phyloP scores from a whole-genome alignment of 2,113 vertebrate species.

The Thermophis baileyi region DNA sequence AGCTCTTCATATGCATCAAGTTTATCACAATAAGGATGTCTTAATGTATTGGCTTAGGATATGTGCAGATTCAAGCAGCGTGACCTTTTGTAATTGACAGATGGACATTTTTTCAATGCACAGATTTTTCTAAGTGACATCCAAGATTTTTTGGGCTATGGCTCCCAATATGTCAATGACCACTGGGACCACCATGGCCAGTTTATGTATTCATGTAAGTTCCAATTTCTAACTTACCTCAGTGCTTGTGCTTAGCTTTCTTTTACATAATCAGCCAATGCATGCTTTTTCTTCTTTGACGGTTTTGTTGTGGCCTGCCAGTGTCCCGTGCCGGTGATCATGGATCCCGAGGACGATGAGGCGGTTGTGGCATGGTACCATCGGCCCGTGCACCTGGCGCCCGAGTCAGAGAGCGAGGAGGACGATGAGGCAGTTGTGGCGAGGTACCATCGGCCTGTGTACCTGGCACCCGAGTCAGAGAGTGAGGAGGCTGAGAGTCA shows the following conservation, averaged over 20 bases:
- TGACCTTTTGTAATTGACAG: background rate
- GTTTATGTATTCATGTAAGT: background rate
- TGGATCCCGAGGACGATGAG: too few relatives aligned
- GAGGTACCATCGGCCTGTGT: too few relatives aligned
- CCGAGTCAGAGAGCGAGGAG: too few relatives aligned
- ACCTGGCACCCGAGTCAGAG: too few relatives aligned
- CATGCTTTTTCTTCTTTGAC: background rate
- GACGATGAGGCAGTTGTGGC: too few relatives aligned
- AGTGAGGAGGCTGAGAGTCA: too few relatives aligned
- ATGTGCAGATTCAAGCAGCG: background rate
- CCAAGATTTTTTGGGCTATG: background rate
- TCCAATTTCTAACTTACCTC: background rate
- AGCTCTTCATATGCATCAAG: background rate
- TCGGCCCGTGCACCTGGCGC: too few relatives aligned
- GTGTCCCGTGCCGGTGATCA: too few relatives aligned
- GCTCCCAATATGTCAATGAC: background rate
- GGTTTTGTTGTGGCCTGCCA: too few relatives aligned
- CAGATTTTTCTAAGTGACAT: background rate
- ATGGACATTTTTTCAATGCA: background rate
- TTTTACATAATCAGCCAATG: background rate
- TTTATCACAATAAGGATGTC: background rate
- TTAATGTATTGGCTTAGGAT: background rate
- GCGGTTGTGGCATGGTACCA: too few relatives aligned
- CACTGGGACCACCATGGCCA: background rate
- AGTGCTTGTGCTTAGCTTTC: background rate